Evolutionary conservation across 2,113 vertebrate genomes (phyloP).

Genomic region (Scalopus aquaticus): DNA sequence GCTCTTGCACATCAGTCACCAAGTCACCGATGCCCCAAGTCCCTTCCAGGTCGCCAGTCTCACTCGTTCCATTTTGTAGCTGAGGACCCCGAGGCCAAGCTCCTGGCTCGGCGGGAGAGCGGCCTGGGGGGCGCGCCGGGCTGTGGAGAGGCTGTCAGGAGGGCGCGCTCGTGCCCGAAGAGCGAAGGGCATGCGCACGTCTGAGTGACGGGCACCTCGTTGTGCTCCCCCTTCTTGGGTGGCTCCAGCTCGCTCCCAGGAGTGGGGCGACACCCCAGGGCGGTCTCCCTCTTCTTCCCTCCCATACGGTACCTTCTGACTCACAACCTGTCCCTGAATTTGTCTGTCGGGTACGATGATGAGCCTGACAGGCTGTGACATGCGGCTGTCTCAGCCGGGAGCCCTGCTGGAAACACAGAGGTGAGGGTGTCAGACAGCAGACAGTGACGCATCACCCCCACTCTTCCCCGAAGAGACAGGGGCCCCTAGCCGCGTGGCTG

Average conservation of each 20-base stretch:
- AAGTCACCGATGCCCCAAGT: background rate
- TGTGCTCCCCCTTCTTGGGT: background rate
- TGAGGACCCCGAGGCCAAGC: background rate
- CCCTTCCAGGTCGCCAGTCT: no score
- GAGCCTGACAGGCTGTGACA: background rate
- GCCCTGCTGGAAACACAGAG: background rate
- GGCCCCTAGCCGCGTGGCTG: rapidly evolving
- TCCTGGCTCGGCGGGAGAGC: no score
- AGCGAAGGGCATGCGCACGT: background rate
- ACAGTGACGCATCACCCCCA: rapidly evolving
- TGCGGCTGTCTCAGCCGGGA: background rate
- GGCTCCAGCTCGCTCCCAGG: rapidly evolving
- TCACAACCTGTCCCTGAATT: background rate
- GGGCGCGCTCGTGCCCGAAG: background rate
- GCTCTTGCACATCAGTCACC: no score
- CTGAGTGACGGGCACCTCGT: background rate
- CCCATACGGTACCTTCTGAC: rapidly evolving
- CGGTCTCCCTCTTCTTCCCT: background rate
- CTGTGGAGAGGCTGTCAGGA: background rate
- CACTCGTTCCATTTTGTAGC: background rate
- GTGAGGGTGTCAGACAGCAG: background rate
- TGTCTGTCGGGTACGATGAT: background rate
- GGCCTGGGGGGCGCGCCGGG: no score
- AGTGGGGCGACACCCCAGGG: background rate
- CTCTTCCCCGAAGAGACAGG: background rate